Evolutionary conservation across 2,888 invertebrate species (phyloP).

Genomic region (Anoncus sp.): DNA sequence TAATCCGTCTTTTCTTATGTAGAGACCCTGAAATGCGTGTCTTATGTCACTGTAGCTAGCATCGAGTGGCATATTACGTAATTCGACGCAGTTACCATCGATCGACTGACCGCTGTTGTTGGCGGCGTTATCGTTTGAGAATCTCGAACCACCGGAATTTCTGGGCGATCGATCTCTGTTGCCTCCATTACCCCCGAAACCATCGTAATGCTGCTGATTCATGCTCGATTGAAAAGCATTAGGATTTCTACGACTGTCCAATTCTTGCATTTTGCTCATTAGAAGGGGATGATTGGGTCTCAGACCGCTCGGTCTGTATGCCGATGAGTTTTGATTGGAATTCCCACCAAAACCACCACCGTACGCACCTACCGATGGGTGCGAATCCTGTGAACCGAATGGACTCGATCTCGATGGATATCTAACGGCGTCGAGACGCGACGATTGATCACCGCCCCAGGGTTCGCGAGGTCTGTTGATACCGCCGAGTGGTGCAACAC

Average conservation of each 20-base stretch:
- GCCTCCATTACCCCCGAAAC: slow-evolving; percentile 66
- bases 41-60: slow-evolving; percentile 93
- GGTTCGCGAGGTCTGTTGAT: slow-evolving; percentile 69
- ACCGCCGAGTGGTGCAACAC: slow-evolving; percentile 51
- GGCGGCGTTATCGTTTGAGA: slow-evolving; percentile 65
- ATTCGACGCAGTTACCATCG: slow-evolving; percentile 87
- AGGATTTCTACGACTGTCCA: slow-evolving; percentile 86
- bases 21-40: slow-evolving; percentile 91
- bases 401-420: slow-evolving; percentile 72
- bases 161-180: slow-evolving; percentile 73
- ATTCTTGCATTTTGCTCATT: slow-evolving; percentile 77
- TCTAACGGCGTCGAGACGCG: slow-evolving; percentile 57
- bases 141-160: slow-evolving; percentile 65
- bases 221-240: slow-evolving; percentile 84
- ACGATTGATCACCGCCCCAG: slow-evolving; percentile 69
- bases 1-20: slow-evolving; percentile 92
- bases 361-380: slow-evolving; percentile 66
- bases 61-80: slow-evolving; percentile 89
- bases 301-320: slow-evolving; percentile 83
- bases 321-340: slow-evolving; percentile 51
- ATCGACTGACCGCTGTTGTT: slow-evolving; percentile 39
- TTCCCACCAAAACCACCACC: slow-evolving; percentile 63
- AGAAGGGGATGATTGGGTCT: slow-evolving; percentile 73
- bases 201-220: slow-evolving; percentile 47
- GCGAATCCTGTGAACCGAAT: slow-evolving; percentile 70